Percentiles rank a stretch among this genome's conserved stretches.
phyloP scores from a whole-genome alignment of 2,797 vertebrate genomes.

The Orestias chungarensis region DNA sequence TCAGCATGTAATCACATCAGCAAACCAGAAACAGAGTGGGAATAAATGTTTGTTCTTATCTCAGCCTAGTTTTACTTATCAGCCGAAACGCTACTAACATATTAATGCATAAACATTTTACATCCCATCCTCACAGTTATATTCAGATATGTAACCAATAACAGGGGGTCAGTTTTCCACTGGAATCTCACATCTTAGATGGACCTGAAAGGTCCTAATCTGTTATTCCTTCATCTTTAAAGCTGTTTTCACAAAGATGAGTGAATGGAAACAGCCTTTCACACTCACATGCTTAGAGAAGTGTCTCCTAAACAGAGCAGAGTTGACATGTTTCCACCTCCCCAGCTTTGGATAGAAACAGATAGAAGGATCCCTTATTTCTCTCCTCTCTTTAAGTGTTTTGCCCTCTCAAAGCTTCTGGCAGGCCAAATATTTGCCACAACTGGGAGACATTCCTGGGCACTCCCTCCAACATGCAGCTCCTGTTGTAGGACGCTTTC shows the following conservation, averaged over 20 bases:
- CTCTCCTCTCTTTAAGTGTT: constrained; percentile 58
- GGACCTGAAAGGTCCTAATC: neutral
- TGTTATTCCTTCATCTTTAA: neutral
- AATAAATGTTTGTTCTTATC: no score
- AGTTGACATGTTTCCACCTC: constrained; percentile 35
- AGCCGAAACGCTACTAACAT: no score
- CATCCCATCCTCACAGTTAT: no score
- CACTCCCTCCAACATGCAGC: constrained; percentile 58
- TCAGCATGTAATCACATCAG: no score
- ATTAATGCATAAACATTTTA: no score
- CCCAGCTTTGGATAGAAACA: constrained; percentile 25
- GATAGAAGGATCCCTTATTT: constrained; percentile 58
- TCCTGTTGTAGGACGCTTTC: constrained; percentile 16
- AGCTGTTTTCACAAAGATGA: constrained; percentile 57
- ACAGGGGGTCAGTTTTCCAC: neutral
- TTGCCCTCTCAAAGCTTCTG: constrained; percentile 51
- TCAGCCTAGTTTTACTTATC: no score
- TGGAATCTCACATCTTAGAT: neutral
- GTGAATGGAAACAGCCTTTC: constrained; percentile 60
- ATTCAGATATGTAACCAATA: no score
- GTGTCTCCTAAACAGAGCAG: constrained; percentile 12
- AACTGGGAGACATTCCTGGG: constrained; percentile 72
- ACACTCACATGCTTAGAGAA: constrained; percentile 64
- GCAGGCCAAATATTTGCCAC: constrained; percentile 74
- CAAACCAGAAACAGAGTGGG: no score